Evolutionary conservation across 2,797 vertebrate species (phyloP), one percentile per base, ranked within the genome.

Genomic region (Platalea minor): DNA sequence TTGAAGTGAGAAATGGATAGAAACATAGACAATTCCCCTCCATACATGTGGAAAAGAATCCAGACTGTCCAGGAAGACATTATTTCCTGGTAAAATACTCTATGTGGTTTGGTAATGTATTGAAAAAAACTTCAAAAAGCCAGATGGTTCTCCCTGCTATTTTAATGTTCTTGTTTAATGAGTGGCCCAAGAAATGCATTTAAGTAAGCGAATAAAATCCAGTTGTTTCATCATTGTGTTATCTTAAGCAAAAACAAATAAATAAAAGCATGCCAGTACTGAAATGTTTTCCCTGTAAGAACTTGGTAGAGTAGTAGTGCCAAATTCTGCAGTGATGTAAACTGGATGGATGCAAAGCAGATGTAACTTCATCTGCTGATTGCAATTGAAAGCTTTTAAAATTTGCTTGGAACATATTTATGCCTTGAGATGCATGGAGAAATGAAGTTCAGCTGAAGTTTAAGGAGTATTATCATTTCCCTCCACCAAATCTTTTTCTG

Each of bases 311-410:
- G 79, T 79, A 89, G 46, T 73, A 89, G 80, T 97, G 98, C 97
- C 97, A 98, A 97, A 93, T 97, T 98, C 91, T 97, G 88, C 90
- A 85, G 91, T 95, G 94, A 97, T 97, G 95, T 97, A 98, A 97
- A 97, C 87, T 81, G 96, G 54, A 87, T 94, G 96, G 95, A 98
- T 98, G 97, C 93, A 97, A 98, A 98, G 97, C 98, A 98, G 98
- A 98, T 98, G 98, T 97, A 98, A 96, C 96, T 98, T 98, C 95
- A 96, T 97, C 96, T 96, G 95, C 82, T 95, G 91, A 84, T 96
- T 98, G 87, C 90, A 96, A 98, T 73, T 96, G 93, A 97, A 97
- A 97, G 89, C 91, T 96, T 97, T 98, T 97, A 96, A 96, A 96
- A 92, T 91, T 96, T 96, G 92, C 73, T 97, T 95, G 95, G 92